Base-by-base conservation (phyloP, 2,113 vertebrate species). In the Epinephelus lanceolatus region DNA sequence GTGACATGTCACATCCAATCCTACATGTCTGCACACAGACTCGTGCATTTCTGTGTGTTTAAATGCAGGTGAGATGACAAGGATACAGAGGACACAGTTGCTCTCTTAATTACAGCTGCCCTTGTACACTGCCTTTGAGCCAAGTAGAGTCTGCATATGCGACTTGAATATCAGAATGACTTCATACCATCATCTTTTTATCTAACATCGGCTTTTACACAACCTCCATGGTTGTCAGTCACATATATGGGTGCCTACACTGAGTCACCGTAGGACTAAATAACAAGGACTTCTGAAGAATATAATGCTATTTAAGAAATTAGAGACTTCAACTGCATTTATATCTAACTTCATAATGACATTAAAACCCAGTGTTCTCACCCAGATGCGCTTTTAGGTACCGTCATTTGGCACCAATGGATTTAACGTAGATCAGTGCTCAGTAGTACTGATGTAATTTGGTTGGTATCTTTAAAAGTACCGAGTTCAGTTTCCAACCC, bases 1-100 rank as follows among this genome's bases (percentile, higher is more conserved):
- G 17, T 30, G 45, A 52, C 61, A 5, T 56, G 67, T 69, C 73
- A 87, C 59, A 56, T 83, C 57, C 71, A 81, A 30, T 85, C 47
- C 30, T 0, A 27, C 19, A 14, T 74, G 63, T 72, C 47, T 8
- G n/a, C 45, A 40, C 45, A 45, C 42, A 45, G 42, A 45, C 19
- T 27, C 1, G 2, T 70, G 33, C 57, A 49, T 76, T 53, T 51
- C 21, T 66, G 1, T 65, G 61, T 67, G 42, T 78, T 33, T 45
- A 19, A 18, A 27, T 71, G 57, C 23, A 74, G 23, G 52, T 75
- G 52, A 23, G 47, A 37, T 2, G 74, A 40, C 37, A 57, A 47
- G 25, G 27, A 73, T 33, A 42, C 10, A 0, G 27, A 27, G 23
- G 30, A 68, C 45, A 55, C 21, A 69, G 55, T 42, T 33, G 47